These are phyloP conservation scores for Synergus gifuensis DNA, from an alignment of 2,888 invertebrate genomes.

Conservation along the genomic window DNA sequence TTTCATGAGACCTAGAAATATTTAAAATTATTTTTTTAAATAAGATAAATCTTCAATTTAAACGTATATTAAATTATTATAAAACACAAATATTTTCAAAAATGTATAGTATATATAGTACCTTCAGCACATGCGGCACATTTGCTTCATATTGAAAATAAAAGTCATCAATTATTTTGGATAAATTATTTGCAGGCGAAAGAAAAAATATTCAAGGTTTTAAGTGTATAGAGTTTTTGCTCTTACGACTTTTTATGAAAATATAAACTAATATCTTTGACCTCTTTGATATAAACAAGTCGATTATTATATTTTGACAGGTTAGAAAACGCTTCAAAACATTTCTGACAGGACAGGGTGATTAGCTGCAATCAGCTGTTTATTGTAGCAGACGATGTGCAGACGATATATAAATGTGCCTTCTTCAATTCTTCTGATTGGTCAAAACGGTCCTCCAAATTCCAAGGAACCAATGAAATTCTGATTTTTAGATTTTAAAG, in stretches of 20 bases:
- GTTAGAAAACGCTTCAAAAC: background rate
- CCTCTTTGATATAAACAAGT: background rate
- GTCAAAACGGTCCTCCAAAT: background rate
- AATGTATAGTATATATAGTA: background rate
- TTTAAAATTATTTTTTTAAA: background rate
- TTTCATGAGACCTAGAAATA: too few species aligned
- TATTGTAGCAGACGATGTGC: background rate
- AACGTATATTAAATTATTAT: background rate
- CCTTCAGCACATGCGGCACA: background rate
- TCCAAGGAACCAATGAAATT: constrained; percentile 2
- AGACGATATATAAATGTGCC: background rate
- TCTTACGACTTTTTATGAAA: background rate
- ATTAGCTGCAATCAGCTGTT: background rate
- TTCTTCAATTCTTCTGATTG: background rate
- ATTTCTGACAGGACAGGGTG: constrained; percentile 15
- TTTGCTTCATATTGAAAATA: background rate
- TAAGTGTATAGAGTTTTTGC: too few species aligned
- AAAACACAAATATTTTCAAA: background rate
- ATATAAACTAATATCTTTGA: too few species aligned
- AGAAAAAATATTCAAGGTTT: too few species aligned
- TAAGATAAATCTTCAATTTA: background rate
- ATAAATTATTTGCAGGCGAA: too few species aligned
- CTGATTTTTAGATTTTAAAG: background rate
- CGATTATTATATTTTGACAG: background rate
- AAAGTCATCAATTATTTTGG: too few species aligned